A percentile compares a stretch with the other conserved stretches of the same genome.
phyloP scores from a whole-genome alignment of 92 coral and sea anemone genomes.

The Paramuricea clavata region DNA sequence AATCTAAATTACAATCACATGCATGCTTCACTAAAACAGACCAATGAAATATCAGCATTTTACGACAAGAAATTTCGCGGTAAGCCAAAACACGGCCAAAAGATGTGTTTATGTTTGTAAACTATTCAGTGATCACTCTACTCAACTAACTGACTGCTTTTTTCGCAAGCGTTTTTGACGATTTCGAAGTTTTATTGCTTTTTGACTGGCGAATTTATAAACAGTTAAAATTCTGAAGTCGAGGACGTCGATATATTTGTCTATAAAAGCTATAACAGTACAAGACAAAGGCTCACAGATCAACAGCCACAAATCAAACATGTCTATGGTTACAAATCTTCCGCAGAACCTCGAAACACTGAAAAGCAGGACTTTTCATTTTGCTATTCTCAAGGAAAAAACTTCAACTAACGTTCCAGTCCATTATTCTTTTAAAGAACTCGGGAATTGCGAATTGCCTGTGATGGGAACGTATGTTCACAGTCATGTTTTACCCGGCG shows the following conservation, averaged over 20 bases:
- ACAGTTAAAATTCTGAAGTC: not conserved
- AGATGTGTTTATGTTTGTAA: not conserved
- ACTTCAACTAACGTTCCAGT: conserved; percentile 80
- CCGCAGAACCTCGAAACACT: not conserved
- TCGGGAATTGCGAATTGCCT: conserved; percentile 83
- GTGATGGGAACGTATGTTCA: conserved; percentile 91
- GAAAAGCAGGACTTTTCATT: conserved; percentile 3
- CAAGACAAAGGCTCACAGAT: not conserved
- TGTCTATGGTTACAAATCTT: conserved; percentile 9
- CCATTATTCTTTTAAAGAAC: conserved; percentile 72
- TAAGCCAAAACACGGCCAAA: not conserved
- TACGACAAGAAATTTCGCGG: not conserved
- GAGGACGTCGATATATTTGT: not conserved
- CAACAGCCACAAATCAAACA: not conserved
- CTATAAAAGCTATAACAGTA: not conserved
- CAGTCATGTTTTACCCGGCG: conserved; percentile 81
- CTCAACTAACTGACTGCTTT: not conserved
- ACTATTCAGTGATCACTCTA: not conserved
- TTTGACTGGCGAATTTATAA: not conserved
- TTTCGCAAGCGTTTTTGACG: not conserved
- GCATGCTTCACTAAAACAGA: conserved; percentile 17
- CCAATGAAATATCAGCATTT: conserved; percentile 9
- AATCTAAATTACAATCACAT: not conserved
- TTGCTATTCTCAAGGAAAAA: not conserved
- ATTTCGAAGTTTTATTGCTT: not conserved